Evolutionary conservation across 92 coral and sea anemone genomes (phyloP).

Genomic region (Blastomussa wellsi): DNA sequence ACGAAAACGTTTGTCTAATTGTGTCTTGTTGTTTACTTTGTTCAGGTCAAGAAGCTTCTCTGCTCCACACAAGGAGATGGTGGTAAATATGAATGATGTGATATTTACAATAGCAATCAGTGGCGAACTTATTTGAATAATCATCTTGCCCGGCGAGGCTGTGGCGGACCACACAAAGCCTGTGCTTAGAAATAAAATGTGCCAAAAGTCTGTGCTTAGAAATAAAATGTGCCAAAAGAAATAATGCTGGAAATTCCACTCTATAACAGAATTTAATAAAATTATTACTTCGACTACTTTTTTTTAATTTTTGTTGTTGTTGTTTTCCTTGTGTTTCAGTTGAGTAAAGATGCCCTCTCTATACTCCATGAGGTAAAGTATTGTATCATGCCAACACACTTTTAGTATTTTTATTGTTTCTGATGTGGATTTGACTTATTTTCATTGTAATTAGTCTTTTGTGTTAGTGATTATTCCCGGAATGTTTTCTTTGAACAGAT

Average conservation of each 20-base stretch:
- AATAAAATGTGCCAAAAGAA: not conserved
- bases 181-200: not conserved
- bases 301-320: slow-evolving; percentile 5
- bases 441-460: not conserved
- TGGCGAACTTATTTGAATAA: too few species aligned
- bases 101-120: too few species aligned
- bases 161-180: too few species aligned
- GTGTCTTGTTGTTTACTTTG: not conserved
- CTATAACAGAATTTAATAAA: too few species aligned
- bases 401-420: not conserved
- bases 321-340: slow-evolving; percentile 46
- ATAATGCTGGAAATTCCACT: too few species aligned
- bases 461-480: not conserved
- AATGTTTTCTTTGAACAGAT: slow-evolving; percentile 58
- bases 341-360: slow-evolving; percentile 75
- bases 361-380: slow-evolving; percentile 80
- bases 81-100: too few species aligned
- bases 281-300: not conserved
- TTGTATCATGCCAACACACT: not conserved
- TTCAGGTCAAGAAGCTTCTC: slow-evolving; percentile 86
- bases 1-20: not conserved
- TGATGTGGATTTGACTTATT: too few species aligned
- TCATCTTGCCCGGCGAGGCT: too few species aligned
- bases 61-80: slow-evolving; percentile 92
- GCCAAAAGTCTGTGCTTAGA: not conserved